Evolutionary conservation across 2,888 invertebrate genomes (phyloP).

Genomic region (Rhogogaster chlorosoma): DNA sequence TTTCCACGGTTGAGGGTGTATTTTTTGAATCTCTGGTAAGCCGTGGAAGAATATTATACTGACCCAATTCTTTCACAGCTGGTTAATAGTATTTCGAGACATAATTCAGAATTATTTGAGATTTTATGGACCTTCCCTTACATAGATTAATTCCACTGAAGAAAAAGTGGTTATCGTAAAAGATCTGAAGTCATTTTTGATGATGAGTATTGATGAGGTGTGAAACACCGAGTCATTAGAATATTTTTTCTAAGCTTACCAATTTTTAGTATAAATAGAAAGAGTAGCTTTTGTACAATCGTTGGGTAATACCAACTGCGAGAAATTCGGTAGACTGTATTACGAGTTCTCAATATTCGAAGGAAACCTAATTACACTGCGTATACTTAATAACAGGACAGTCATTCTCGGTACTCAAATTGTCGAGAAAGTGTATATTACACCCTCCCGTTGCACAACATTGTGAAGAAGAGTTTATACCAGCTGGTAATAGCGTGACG

Average conservation of each 20-base stretch:
- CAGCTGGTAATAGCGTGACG: constrained; percentile 32
- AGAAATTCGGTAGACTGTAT: background rate
- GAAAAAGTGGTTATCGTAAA: background rate
- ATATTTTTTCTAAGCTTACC: no score
- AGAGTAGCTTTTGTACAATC: no score
- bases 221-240: no score
- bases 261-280: background rate
- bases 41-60: no score
- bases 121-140: no score
- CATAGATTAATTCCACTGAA: background rate
- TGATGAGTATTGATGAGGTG: no score
- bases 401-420: background rate
- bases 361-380: background rate
- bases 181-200: no score
- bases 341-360: background rate
- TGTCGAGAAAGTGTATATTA: background rate
- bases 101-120: no score
- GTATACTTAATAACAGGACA: background rate
- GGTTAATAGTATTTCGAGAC: no score
- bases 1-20: background rate
- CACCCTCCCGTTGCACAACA: background rate
- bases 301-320: background rate
- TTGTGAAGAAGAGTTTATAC: constrained; percentile 6
- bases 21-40: background rate
- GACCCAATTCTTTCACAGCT: no score